Base-by-base conservation (phyloP, 2,113 vertebrate species). In the Dromaius novaehollandiae region DNA sequence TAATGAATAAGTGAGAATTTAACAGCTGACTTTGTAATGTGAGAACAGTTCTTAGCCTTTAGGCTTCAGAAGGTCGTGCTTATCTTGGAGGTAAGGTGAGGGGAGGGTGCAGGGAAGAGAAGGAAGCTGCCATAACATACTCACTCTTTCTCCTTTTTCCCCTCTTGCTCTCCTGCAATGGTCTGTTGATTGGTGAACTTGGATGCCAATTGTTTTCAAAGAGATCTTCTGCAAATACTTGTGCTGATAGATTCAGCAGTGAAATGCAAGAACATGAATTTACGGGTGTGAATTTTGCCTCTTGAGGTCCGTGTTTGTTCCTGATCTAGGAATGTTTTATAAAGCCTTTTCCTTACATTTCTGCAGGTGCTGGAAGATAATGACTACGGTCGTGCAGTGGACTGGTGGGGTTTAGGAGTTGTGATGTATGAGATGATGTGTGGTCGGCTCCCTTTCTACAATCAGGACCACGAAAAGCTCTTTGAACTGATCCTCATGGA, bases 371-470 rank as follows among this genome's bases (percentile, higher is more conserved):
- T 98, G 93, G 98, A 98, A 92, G 98, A 98, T 91, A 98, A 98
- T 1, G 98, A 98, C 96, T 98, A 98, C 1, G 98, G 98, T 61
- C 98, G 98, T 30, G 98, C 98, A 2, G 98, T 98, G 94, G 98
- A 98, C 97, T 98, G 98, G 98, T 98, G 98, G 98, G 98, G 98
- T 70, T 97, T 98, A 91, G 98, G 98, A 90, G 98, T 98, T 58
- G 98, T 98, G 90, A 98, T 98, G 98, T 98, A 98, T 48, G 98
- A 98, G 97, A 98, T 98, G 98, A 96, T 98, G 98, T 98, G 98
- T 32, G 98, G 98, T 51, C 98, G 98, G 16, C 98, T 98, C 83
- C 98, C 98, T 68, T 98, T 98, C 97, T 98, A 98, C 97, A 98
- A 98, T 79, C 98, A 98, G 95, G 98, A 98, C 96, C 98, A 98